phyloP scores from a whole-genome alignment of 2,797 vertebrate genomes.

The Muscicapa striata region DNA sequence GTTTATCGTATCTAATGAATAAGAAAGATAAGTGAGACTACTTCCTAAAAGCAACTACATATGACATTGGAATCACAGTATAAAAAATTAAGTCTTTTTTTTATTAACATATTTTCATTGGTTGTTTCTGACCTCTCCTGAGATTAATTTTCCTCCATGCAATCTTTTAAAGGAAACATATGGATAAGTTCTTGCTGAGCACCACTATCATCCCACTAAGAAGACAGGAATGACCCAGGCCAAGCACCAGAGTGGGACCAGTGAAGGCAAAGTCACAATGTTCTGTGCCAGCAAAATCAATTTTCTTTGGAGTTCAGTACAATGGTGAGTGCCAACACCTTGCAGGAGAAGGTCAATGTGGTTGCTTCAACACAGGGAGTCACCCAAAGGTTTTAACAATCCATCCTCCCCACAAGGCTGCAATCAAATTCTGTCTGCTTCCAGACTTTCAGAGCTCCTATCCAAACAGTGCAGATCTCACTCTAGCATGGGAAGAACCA shows the following conservation, averaged over 20 bases:
- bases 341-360: neutral
- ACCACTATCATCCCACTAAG: too few relatives aligned
- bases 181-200: neutral
- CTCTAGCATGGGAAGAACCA: neutral
- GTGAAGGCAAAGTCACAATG: neutral
- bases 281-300: neutral
- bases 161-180: neutral
- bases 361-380: neutral
- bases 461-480: neutral
- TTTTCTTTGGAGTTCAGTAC: neutral
- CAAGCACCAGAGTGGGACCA: fast-evolving
- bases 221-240: neutral
- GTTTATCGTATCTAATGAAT: neutral
- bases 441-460: neutral
- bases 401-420: neutral
- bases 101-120: neutral
- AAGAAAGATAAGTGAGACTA: neutral
- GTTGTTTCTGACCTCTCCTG: neutral
- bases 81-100: neutral
- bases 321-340: neutral
- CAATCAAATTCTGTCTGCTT: neutral
- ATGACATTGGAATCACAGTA: neutral
- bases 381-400: neutral
- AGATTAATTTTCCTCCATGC: neutral
- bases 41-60: neutral